Percentiles rank a stretch among this genome's conserved stretches.
These are phyloP conservation scores for Plutomurus gul DNA, from an alignment of 1,140 invertebrate genomes.

Conservation along the genomic window DNA sequence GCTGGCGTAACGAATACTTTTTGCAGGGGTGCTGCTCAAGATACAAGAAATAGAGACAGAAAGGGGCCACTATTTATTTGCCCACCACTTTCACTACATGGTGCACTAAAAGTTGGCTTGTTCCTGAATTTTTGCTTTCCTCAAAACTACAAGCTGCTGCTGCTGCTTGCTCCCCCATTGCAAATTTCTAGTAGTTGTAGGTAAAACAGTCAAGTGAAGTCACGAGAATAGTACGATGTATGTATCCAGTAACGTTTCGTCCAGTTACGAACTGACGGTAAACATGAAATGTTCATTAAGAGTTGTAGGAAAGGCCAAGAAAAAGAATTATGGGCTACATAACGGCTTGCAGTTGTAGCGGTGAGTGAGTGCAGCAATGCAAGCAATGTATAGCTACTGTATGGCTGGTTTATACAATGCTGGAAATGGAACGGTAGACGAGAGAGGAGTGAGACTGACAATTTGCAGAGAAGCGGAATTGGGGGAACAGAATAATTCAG, in stretches of 20 bases:
- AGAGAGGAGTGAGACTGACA: not conserved
- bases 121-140: not conserved
- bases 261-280: slow-evolving; percentile 14
- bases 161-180: too few species aligned
- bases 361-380: not conserved
- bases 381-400: not conserved
- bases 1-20: too few species aligned
- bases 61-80: too few species aligned
- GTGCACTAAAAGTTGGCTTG: too few species aligned
- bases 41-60: too few species aligned
- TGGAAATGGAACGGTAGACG: not conserved
- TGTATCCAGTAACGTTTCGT: not conserved
- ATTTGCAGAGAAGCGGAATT: not conserved
- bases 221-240: too few species aligned
- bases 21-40: too few species aligned
- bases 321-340: slow-evolving; percentile 20
- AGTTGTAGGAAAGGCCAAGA: slow-evolving; percentile 15
- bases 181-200: too few species aligned
- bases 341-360: not conserved
- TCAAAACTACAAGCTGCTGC: not conserved
- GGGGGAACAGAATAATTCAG: slow-evolving; percentile 9
- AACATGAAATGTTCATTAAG: slow-evolving; percentile 30
- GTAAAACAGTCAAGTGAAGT: slow-evolving; percentile 3
- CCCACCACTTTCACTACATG: too few species aligned
- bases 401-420: too few species aligned